phyloP scores from a whole-genome alignment of 2,797 vertebrate genomes.

The Cottoperca gobio region DNA sequence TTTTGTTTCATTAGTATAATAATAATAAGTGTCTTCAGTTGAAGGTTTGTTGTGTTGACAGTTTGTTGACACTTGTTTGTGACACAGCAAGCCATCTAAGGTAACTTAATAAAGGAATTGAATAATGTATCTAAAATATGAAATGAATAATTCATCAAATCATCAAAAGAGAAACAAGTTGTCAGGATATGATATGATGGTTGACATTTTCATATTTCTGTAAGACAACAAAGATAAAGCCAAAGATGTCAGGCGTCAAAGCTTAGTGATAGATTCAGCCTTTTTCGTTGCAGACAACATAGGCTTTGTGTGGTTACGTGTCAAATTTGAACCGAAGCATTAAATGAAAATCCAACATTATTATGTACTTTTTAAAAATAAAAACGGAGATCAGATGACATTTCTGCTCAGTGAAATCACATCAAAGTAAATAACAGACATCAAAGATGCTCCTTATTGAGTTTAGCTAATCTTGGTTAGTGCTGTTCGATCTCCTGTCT shows the following conservation, averaged over 20 bases:
- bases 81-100: slow-evolving; percentile 31
- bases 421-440: slow-evolving; percentile 35
- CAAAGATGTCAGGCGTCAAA: slow-evolving; percentile 21
- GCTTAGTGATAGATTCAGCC: slow-evolving; percentile 12
- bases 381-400: slow-evolving; percentile 28
- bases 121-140: slow-evolving; percentile 52
- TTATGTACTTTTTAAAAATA: background rate
- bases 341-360: slow-evolving; percentile 1
- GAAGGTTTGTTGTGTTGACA: slow-evolving; percentile 15
- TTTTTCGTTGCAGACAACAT: slow-evolving; percentile 16
- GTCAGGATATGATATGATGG: slow-evolving; percentile 8
- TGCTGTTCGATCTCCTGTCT: slow-evolving; percentile 23
- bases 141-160: slow-evolving; percentile 62
- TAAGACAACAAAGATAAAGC: slow-evolving; percentile 30
- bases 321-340: slow-evolving; percentile 22
- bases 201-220: slow-evolving; percentile 40
- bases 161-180: slow-evolving; percentile 24
- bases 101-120: slow-evolving; percentile 36
- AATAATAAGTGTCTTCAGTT: slow-evolving; percentile 6
- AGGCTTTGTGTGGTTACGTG: background rate
- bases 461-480: slow-evolving; percentile 35
- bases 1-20: slow-evolving; percentile 34
- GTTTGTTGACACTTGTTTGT: slow-evolving; percentile 28
- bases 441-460: slow-evolving; percentile 37
- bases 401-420: slow-evolving; percentile 16